A percentile compares a stretch with the other conserved stretches of the same genome.
Evolutionary conservation across 2,888 invertebrate genomes (phyloP).

Genomic region (Philhelius pedissequus): DNA sequence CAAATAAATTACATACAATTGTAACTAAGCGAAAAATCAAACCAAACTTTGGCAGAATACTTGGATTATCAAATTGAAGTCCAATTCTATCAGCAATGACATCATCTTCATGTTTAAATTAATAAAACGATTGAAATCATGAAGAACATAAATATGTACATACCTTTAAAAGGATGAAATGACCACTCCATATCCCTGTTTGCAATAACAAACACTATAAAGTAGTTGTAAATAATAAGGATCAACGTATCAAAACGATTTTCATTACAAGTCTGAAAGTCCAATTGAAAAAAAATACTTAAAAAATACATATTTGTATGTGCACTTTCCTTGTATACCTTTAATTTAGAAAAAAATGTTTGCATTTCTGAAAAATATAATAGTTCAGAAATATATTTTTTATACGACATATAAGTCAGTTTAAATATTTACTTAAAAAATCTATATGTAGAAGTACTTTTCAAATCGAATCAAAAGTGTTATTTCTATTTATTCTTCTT

Average conservation of each 20-base stretch:
- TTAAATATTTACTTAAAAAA: background rate
- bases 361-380: background rate
- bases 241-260: slow-evolving; percentile 69
- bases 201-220: slow-evolving; percentile 70
- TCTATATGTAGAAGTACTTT: background rate
- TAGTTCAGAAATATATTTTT: background rate
- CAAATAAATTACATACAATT: slow-evolving; percentile 68
- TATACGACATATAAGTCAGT: background rate
- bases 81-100: slow-evolving; percentile 70
- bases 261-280: slow-evolving; percentile 47
- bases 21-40: slow-evolving; percentile 69
- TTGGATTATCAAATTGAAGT: slow-evolving; percentile 68
- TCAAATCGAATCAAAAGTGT: background rate
- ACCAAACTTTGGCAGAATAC: slow-evolving; percentile 71
- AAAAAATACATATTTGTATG: background rate
- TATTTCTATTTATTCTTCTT: slow-evolving; percentile 26
- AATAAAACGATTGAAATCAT: background rate
- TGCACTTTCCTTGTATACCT: background rate
- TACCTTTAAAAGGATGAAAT: slow-evolving; percentile 70
- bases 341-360: background rate
- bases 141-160: background rate
- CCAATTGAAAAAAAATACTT: background rate
- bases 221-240: slow-evolving; percentile 70
- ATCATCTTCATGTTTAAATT: slow-evolving; percentile 55
- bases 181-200: slow-evolving; percentile 70